Conservation (phyloP, 2,797 vertebrate genomes). For the Sphenodon punctatus region DNA sequence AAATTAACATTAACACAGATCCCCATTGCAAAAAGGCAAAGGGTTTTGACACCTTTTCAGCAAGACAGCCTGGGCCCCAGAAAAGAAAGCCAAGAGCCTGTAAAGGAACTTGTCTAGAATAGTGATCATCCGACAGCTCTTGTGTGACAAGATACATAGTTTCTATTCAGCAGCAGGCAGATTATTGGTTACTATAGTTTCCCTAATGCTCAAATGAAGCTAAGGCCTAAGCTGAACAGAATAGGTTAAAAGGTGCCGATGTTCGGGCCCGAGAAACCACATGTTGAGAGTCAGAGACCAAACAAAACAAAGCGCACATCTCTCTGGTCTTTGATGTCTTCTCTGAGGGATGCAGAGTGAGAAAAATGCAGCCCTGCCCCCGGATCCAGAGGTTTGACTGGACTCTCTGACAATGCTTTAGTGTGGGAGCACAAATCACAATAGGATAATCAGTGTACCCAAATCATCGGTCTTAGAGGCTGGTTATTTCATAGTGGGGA, state of each 20-base stretch:
- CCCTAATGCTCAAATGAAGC: slow-evolving; percentile 98
- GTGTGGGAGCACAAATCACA: slow-evolving; percentile 52
- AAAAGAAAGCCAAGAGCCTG: slow-evolving; percentile 89
- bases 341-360: slow-evolving; percentile 85
- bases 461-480: rapidly evolving
- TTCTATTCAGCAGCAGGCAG: slow-evolving; percentile 97
- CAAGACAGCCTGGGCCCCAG: slow-evolving; percentile 84
- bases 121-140: slow-evolving; percentile 88
- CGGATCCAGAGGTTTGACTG: slow-evolving; percentile 69
- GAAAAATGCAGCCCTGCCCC: slow-evolving; percentile 80
- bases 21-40: slow-evolving; percentile 70
- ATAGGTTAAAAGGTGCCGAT: slow-evolving; percentile 99
- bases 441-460: not conserved
- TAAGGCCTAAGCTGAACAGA: slow-evolving; percentile 97
- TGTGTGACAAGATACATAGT: slow-evolving; percentile 99
- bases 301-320: slow-evolving; percentile 91
- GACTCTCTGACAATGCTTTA: slow-evolving; percentile 80
- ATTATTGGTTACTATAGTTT: slow-evolving; percentile 99
- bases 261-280: slow-evolving; percentile 95
- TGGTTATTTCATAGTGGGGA: rapidly evolving
- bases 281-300: slow-evolving; percentile 98
- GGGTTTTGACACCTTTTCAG: slow-evolving; percentile 86
- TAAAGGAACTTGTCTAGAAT: slow-evolving; percentile 91
- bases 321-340: slow-evolving; percentile 84
- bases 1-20: slow-evolving; percentile 86